Base-by-base conservation (phyloP, 2,888 invertebrate genomes). In the Eulithis testata region DNA sequence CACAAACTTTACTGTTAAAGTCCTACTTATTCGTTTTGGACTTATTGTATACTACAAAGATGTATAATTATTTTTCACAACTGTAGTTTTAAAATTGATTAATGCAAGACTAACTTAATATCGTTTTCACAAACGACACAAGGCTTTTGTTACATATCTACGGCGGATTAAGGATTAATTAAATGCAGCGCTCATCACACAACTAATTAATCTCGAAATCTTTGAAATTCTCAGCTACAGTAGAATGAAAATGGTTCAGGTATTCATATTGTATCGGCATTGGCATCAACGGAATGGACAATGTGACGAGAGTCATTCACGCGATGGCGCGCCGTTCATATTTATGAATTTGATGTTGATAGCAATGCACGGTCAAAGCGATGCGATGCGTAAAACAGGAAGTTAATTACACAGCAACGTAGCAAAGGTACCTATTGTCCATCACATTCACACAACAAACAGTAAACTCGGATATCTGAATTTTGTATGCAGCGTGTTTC, bases 331-430 rank as follows among this genome's bases (percentile, higher is more conserved):
- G 3, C 53, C 31, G 14, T 12, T 51, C 27, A 49, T 21, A 54
- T 54, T 54, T 43, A 50, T 40, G 21, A 49, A 49, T 14, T 21
- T 40, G 54, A 63, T 54, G 31, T 21, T 44, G 36, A 63, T 53
- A 36, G 36, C 21, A 11, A 45, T 14, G 37, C 14, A 47, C 45
- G 12, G 27, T 55, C 61, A 44, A 60, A 68, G 53, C 58, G 67
- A 70, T 62, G 70, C 58, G 67, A 70, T 62, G 70, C 70, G 70
- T 75, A 73, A 72, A 76, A 74, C 78, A 76, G 79, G 78, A 79
- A 78, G 78, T 73, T 72, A 78, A 78, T 78, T 73, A 77, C 74
- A 69, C 61, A 37, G 53, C 12, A 70, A 70, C 70, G 50, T 45
- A 36, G 8, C 50, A 53, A 51, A 45, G 53, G 51, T 9, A 45